Evolutionary conservation across 2,113 vertebrate species (phyloP).

Genomic region (Seriola dumerili): DNA sequence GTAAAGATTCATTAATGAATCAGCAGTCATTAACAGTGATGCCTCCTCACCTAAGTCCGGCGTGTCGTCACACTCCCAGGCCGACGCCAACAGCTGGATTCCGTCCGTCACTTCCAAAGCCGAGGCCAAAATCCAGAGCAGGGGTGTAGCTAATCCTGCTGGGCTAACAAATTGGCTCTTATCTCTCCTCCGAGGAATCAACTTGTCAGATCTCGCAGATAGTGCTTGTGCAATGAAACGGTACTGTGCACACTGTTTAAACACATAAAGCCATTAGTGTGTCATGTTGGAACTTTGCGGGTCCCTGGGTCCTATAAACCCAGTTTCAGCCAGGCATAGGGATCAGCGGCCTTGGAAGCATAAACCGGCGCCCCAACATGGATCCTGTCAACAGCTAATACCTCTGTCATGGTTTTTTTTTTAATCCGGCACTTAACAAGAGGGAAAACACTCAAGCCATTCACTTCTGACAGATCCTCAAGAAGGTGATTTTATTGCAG

Average conservation of each 20-base stretch:
- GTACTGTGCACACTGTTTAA: slow-evolving; percentile 59
- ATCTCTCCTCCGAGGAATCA: slow-evolving; percentile 73
- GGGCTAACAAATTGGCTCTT: slow-evolving; percentile 71
- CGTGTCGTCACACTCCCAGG: slow-evolving; percentile 9
- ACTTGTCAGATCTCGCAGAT: slow-evolving; percentile 75
- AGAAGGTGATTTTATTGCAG: slow-evolving; percentile 22
- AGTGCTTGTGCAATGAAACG: slow-evolving; percentile 58
- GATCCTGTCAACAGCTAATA: slow-evolving; percentile 76
- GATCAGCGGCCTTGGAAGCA: slow-evolving; percentile 54
- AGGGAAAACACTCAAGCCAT: slow-evolving; percentile 63
- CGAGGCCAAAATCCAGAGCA: slow-evolving; percentile 50
- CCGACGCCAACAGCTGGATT: slow-evolving; percentile 61
- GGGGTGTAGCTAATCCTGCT: slow-evolving; percentile 62
- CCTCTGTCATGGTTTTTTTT: slow-evolving; percentile 61
- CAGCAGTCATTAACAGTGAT: slow-evolving; percentile 22
- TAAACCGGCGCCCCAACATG: slow-evolving; percentile 54
- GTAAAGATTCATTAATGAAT: slow-evolving; percentile 28
- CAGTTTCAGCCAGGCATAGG: slow-evolving; percentile 24
- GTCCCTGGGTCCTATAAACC: slow-evolving; percentile 62
- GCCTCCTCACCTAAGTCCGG: slow-evolving; percentile 20
- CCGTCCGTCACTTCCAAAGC: slow-evolving; percentile 55
- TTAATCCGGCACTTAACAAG: slow-evolving; percentile 52
- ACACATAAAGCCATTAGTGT: slow-evolving; percentile 70
- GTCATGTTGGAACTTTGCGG: slow-evolving; percentile 53
- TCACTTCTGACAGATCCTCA: slow-evolving; percentile 33